These are phyloP conservation scores for Cephus sareptanus DNA, from an alignment of 2,888 invertebrate genomes.

Conservation along the genomic window DNA sequence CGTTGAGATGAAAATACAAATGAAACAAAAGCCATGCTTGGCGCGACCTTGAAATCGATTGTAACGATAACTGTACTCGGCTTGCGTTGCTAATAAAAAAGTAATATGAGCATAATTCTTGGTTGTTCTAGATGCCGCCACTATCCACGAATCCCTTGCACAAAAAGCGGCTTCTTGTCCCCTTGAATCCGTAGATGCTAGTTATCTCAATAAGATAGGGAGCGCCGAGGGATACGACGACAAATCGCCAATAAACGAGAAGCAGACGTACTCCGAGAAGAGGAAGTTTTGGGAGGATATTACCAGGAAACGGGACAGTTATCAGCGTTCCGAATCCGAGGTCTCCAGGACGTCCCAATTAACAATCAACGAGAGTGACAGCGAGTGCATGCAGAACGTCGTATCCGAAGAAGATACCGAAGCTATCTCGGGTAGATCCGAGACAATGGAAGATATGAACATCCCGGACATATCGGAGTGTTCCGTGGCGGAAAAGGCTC, in stretches of 20 bases:
- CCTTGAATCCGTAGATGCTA: conserved; percentile 64
- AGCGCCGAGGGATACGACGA: conserved; percentile 19
- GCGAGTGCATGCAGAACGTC: conserved; percentile 55
- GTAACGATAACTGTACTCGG: conserved; percentile 1
- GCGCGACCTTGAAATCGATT: conserved; percentile 1
- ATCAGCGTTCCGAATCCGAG: conserved; percentile 61
- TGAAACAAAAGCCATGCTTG: conserved; percentile 31
- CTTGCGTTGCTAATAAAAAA: conserved; percentile 32
- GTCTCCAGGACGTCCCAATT: conserved; percentile 58
- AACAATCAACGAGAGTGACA: conserved; percentile 60
- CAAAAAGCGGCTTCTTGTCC: conserved; percentile 60
- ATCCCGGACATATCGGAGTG: conserved; percentile 68
- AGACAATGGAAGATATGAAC: conserved; percentile 45
- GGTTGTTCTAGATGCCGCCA: conserved; percentile 65
- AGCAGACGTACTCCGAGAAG: conserved; percentile 62
- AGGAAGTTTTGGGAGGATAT: conserved; percentile 64
- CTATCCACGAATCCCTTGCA: conserved; percentile 60
- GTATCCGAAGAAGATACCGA: conserved; percentile 48
- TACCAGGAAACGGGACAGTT: conserved; percentile 57
- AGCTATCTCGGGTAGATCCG: not conserved
- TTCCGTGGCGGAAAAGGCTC: conserved; percentile 69
- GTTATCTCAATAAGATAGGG: conserved; percentile 58
- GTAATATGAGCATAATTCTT: conserved; percentile 49
- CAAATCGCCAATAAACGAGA: conserved; percentile 52
- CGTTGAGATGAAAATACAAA: conserved; percentile 38